phyloP scores from a whole-genome alignment of 2,797 vertebrate genomes.

The Nannoperca australis region DNA sequence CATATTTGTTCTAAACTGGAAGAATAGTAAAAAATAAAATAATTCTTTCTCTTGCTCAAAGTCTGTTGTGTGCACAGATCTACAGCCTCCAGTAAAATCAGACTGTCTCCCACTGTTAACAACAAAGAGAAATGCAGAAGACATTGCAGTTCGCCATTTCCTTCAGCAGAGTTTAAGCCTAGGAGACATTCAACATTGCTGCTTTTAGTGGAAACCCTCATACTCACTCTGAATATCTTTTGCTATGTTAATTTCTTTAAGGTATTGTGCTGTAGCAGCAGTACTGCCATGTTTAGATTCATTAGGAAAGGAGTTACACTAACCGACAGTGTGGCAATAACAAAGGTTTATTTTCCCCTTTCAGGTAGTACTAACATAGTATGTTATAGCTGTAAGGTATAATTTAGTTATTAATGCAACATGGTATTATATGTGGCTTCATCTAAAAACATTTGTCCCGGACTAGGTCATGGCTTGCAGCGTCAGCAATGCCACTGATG shows the following conservation, averaged over 20 bases:
- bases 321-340: constrained; percentile 6
- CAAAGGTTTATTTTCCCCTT: constrained; percentile 25
- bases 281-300: constrained; percentile 4
- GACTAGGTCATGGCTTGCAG: constrained; percentile 39
- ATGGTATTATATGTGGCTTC: constrained; percentile 14
- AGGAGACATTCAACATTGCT: constrained; percentile 48
- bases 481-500: constrained; percentile 54
- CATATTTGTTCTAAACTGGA: constrained; percentile 57
- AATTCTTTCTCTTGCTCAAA: constrained; percentile 42
- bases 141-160: constrained; percentile 54
- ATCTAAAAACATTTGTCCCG: constrained; percentile 40
- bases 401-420: constrained; percentile 43
- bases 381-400: constrained; percentile 18
- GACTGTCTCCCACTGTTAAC: constrained; percentile 74
- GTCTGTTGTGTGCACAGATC: constrained; percentile 66
- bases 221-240: constrained; percentile 27
- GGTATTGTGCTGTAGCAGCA: constrained; percentile 12
- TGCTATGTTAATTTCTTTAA: constrained; percentile 22
- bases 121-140: constrained; percentile 69
- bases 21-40: constrained; percentile 61
- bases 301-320: background rate
- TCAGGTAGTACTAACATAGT: constrained; percentile 16
- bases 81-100: constrained; percentile 66
- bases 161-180: constrained; percentile 55
- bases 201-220: constrained; percentile 47